Percentiles rank a stretch among this genome's conserved stretches.
phyloP scores from a whole-genome alignment of 2,113 vertebrate species.

The Phocoena phocoena region DNA sequence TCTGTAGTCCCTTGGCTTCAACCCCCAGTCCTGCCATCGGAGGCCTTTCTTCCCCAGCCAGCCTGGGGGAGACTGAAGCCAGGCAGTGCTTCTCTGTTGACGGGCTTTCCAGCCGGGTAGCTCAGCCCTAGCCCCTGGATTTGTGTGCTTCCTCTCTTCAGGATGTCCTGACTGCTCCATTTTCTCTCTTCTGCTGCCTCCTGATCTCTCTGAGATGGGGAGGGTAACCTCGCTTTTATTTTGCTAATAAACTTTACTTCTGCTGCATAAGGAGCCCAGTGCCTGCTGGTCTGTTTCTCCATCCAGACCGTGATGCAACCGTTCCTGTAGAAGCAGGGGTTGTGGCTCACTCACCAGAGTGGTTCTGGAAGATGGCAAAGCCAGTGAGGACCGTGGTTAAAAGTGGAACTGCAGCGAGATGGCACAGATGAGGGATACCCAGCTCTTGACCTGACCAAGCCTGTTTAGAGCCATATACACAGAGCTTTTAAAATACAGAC shows the following conservation, averaged over 20 bases:
- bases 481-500: neutral
- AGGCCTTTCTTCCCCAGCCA: neutral
- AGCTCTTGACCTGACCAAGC: neutral
- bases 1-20: neutral
- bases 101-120: neutral
- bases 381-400: neutral
- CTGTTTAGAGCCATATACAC: neutral
- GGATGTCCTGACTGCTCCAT: neutral
- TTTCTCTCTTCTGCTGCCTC: neutral
- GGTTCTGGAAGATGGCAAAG: neutral
- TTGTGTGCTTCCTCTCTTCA: neutral
- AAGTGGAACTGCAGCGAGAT: neutral
- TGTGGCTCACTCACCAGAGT: neutral
- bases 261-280: neutral
- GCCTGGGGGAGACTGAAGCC: neutral
- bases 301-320: neutral
- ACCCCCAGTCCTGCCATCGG: neutral
- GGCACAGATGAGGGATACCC: neutral
- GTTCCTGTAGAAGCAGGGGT: neutral
- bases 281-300: neutral
- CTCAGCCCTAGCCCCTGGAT: neutral
- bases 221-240: neutral
- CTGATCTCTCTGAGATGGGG: neutral
- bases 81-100: neutral
- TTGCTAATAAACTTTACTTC: conserved; percentile 57